A percentile compares a stretch with the other conserved stretches of the same genome.
phyloP scores from a whole-genome alignment of 1,140 invertebrate genomes.

The Drosophila obscura region DNA sequence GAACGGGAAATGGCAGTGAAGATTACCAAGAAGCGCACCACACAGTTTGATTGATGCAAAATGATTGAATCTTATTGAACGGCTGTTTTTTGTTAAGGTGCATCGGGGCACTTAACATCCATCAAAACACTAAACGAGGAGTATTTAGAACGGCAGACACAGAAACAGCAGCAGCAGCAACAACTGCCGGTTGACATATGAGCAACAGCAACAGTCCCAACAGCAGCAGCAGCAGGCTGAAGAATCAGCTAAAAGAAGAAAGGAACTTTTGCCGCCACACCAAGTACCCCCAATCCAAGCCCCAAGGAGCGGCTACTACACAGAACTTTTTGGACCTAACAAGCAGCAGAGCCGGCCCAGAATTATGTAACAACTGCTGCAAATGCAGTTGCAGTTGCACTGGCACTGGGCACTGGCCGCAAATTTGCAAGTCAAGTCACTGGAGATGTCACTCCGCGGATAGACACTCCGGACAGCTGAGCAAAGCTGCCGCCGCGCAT shows the following conservation, averaged over 20 bases:
- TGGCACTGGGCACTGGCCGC: slow-evolving; percentile 40
- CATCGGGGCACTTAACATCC: slow-evolving; percentile 75
- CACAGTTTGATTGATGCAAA: slow-evolving; percentile 36
- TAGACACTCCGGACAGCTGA: slow-evolving; percentile 76
- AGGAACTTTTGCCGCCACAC: slow-evolving; percentile 79
- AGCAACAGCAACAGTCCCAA: slow-evolving; percentile 32
- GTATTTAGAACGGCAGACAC: slow-evolving; percentile 71
- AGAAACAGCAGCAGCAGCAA: slow-evolving; percentile 58
- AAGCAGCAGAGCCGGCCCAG: slow-evolving; percentile 56
- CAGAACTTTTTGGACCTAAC: slow-evolving; percentile 63
- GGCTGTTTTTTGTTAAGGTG: neutral
- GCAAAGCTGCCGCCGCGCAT: slow-evolving; percentile 65
- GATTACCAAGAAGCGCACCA: slow-evolving; percentile 28
- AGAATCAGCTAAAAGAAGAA: slow-evolving; percentile 58
- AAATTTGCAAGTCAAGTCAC: slow-evolving; percentile 80
- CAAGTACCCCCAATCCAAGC: slow-evolving; percentile 36
- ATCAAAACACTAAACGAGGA: slow-evolving; percentile 79
- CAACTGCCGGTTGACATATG: slow-evolving; percentile 79
- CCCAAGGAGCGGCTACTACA: slow-evolving; percentile 71
- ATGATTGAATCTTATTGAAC: slow-evolving; percentile 46
- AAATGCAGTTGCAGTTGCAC: slow-evolving; percentile 6
- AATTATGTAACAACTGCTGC: slow-evolving; percentile 72
- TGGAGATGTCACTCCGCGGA: slow-evolving; percentile 73
- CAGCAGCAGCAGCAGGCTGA: slow-evolving; percentile 37
- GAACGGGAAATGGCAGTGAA: neutral